Evolutionary conservation across 2,888 invertebrate species (phyloP), one percentile per base, ranked within the genome.

Genomic region (Hartigia nigra): DNA sequence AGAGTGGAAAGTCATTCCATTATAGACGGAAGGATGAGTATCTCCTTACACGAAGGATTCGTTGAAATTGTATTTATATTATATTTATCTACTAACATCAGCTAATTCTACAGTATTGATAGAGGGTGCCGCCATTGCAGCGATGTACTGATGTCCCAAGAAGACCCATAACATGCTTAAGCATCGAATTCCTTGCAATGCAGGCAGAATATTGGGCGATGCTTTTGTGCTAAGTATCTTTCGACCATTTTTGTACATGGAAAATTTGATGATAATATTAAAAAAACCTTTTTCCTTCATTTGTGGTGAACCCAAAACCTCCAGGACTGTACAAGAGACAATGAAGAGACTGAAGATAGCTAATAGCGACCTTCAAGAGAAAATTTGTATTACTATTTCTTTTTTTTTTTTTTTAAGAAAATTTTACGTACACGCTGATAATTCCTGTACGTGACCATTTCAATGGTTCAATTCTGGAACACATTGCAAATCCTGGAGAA

Each of bases 141-240:
- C 87, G 32, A 90, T 85, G 85, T 91, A 92, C 72, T 91, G 88
- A 83, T 93, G 93, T 1, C 92, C 93, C 14, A 92, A 80, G 32
- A 93, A 87, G 3, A 93, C 92, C 91, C 92, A 93, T 72, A 88
- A 85, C 79, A 92, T 93, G 82, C 92, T 92, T 35, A 93, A 82
- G 81, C 92, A 92, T 69, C 94, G 90, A 11, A 94, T 90, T 12
- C 94, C 94, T 83, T 93, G 92, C 14, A 94, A 83, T 72, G 89
- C 90, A 0, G 88, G 87, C 34, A 93, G 84, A 31, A 89, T 88
- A 4, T 87, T 89, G 4, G 83, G 75, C 0, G 86, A 82, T 0
- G 80, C 70, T 39, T 86, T 75, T 0, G 90, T 91, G 31, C 81
- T 87, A 31, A 92, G 79, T 77, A 92, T 86, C 79, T 91, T 91